Evolutionary conservation across 2,113 vertebrate genomes (phyloP).

Genomic region (Odobenus rosmarus): DNA sequence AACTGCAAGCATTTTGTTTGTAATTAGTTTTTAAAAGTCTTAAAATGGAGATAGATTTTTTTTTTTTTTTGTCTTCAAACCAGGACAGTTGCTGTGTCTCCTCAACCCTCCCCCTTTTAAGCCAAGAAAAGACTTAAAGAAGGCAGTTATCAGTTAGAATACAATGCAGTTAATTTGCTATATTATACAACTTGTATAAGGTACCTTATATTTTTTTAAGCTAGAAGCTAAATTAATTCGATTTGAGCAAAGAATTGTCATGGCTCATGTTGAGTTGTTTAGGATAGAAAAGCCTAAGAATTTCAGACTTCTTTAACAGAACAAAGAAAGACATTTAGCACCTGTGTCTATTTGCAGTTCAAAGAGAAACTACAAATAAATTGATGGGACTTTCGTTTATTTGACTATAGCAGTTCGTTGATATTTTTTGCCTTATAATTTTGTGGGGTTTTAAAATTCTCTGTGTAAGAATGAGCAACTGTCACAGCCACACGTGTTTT

Average conservation of each 20-base stretch:
- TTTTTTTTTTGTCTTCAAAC: neutral
- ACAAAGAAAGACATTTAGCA: conserved; percentile 41
- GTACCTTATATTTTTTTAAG: neutral
- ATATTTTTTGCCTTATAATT: neutral
- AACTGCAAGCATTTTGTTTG: conserved; percentile 47
- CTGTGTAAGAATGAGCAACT: neutral
- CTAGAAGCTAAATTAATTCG: neutral
- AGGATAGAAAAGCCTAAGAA: neutral
- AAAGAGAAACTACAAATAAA: conserved; percentile 48
- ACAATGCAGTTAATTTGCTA: neutral
- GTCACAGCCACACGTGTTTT: neutral
- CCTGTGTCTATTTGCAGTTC: conserved; percentile 10
- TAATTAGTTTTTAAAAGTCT: conserved; percentile 34
- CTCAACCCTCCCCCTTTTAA: neutral
- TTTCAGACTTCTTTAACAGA: conserved; percentile 38
- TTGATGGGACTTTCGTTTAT: conserved; percentile 25
- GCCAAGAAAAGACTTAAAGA: conserved; percentile 14
- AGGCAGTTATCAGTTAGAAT: neutral
- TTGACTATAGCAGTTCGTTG: neutral
- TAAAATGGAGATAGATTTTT: conserved; percentile 55
- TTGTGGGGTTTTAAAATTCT: neutral
- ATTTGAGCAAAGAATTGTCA: conserved; percentile 26
- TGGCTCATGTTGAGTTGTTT: neutral
- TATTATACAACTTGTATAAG: neutral
- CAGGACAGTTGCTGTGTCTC: neutral